A percentile compares a stretch with the other conserved stretches of the same genome.
Conservation (phyloP, 2,797 vertebrate species). For the Clarias laeviceps region DNA sequence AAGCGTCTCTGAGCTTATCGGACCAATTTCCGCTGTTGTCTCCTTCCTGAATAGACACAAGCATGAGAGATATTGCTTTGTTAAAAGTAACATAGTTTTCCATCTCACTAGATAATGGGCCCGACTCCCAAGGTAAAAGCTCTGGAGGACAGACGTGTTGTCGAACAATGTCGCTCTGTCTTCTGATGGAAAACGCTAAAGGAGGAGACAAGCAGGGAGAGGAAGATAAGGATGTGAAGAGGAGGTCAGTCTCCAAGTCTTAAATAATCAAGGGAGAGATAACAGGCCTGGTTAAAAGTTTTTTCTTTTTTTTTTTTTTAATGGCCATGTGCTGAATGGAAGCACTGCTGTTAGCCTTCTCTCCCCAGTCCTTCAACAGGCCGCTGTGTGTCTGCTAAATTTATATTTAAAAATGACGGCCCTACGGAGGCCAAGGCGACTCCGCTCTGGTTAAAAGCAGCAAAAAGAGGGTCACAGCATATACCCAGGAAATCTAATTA, state of each 20-base stretch:
- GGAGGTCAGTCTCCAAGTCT: slow-evolving; percentile 77
- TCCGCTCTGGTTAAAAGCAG: slow-evolving; percentile 86
- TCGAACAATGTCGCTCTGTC: slow-evolving; percentile 70
- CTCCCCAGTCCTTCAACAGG: slow-evolving; percentile 54
- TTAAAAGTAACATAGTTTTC: slow-evolving; percentile 75
- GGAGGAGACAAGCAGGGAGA: slow-evolving; percentile 63
- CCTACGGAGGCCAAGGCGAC: slow-evolving; percentile 78
- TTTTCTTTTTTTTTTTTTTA: slow-evolving; percentile 42
- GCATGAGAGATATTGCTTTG: slow-evolving; percentile 64
- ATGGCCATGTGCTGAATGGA: slow-evolving; percentile 61
- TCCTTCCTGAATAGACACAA: slow-evolving; percentile 59
- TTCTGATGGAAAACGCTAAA: slow-evolving; percentile 68
- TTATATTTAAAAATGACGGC: slow-evolving; percentile 58
- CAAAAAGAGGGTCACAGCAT: slow-evolving; percentile 78
- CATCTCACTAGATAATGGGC: slow-evolving; percentile 76
- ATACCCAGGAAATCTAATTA: slow-evolving; percentile 84
- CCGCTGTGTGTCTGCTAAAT: slow-evolving; percentile 61
- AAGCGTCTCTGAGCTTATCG: slow-evolving; percentile 47
- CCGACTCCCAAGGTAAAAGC: slow-evolving; percentile 80
- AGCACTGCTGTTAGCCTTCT: slow-evolving; percentile 59
- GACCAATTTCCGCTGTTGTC: slow-evolving; percentile 47
- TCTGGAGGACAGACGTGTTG: slow-evolving; percentile 71
- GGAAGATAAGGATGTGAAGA: slow-evolving; percentile 69
- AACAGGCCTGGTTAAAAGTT: slow-evolving; percentile 42
- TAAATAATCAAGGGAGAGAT: slow-evolving; percentile 57